Percentiles rank a stretch among this genome's conserved stretches.
Evolutionary conservation across 1,140 invertebrate genomes (phyloP).

Genomic region (Rhopalosiphum padi): DNA sequence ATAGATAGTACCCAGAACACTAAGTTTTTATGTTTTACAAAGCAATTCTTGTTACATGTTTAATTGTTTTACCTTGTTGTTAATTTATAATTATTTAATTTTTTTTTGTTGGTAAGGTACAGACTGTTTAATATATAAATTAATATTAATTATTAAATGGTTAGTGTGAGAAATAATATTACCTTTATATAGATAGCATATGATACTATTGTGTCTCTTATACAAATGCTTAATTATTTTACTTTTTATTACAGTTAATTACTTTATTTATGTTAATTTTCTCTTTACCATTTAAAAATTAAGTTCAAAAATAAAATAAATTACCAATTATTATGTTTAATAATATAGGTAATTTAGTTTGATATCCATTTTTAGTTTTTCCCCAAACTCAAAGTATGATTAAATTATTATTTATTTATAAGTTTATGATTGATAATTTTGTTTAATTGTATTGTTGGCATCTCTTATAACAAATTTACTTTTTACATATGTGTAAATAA

Average conservation of each 20-base stretch:
- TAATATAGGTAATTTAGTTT: background rate
- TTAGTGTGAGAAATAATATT: background rate
- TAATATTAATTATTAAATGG: background rate
- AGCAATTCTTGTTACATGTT: background rate
- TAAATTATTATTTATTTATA: background rate
- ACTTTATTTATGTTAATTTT: conserved; percentile 26
- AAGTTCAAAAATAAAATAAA: background rate
- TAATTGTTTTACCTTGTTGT: background rate
- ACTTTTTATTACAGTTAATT: conserved; percentile 17
- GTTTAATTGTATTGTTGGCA: background rate
- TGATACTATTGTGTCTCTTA: background rate
- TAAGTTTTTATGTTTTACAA: conserved; percentile 1
- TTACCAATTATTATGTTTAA: background rate
- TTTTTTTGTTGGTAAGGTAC: background rate
- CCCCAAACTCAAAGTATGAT: background rate
- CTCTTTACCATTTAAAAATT: background rate
- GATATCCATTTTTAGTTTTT: conserved; percentile 22
- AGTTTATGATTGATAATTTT: conserved; percentile 17
- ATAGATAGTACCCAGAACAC: background rate
- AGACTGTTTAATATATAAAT: background rate
- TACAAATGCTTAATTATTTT: conserved; percentile 3
- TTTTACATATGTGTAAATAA: background rate
- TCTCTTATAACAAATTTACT: background rate
- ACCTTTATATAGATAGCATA: background rate
- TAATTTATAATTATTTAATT: background rate